Base-by-base conservation (phyloP, 2,888 invertebrate genomes). In the Anodontia alba region DNA sequence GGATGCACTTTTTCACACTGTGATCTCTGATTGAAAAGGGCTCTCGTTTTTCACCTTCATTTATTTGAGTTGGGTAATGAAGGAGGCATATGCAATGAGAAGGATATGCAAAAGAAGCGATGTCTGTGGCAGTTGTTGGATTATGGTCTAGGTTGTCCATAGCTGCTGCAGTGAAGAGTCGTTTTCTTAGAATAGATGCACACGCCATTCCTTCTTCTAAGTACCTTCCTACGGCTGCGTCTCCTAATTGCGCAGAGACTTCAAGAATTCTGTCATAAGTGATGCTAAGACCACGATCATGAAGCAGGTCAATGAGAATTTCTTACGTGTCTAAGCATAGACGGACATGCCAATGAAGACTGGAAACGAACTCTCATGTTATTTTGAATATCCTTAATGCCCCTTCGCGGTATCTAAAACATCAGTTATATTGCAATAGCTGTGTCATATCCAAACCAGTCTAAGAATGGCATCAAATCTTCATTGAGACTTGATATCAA, bases 91-190 rank as follows among this genome's bases (percentile, higher is more conserved):
- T 73, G 46, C 78, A 76, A 62, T 78, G 73, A 42, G 78, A 69
- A 66, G 76, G 76, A n/a, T n/a, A n/a, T n/a, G n/a, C n/a, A 49
- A 82, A 76, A 26, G 78, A 83, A 42, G 79, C 67, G 12, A 69
- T 73, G 54, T 78, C 77, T 46, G 80, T 84, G 20, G 84, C 79
- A 66, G 86, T 66, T 38, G 80, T 79, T 46, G 84, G 84, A 67
- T 86, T 89, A 54, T 89, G 86, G 66, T 89, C 87, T 42, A 87
- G 87, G 74, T 88, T 89, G 57, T 87, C 87, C 76, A 88, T 80
- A 17, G 88, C 88, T 49, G 87, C 74, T 31, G 85, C 81, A 7
- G 89, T 86, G 72, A 89, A 89, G 31, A 89, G 36, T 1, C 79
- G 73, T 62, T 76, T 86, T 49, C 83, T 77, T 29, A 89, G 72